Percentiles rank a stretch among this genome's conserved stretches.
Conservation (phyloP, 2,113 vertebrate genomes). For the Nymphicus hollandicus region DNA sequence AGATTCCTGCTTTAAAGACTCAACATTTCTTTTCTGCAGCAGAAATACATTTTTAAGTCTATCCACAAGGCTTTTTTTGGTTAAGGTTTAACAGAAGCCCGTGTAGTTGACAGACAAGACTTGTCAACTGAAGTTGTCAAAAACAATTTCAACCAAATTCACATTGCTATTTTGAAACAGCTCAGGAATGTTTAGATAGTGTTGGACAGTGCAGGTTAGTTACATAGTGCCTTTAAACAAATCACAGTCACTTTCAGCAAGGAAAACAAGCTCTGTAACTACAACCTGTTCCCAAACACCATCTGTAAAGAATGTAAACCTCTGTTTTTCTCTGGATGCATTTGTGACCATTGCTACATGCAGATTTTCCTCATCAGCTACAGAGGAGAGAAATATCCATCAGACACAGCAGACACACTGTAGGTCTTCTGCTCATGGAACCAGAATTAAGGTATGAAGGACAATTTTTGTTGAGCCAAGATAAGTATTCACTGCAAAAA, state of each 20-base stretch:
- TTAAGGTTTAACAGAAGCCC: not conserved
- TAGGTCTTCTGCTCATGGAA: not conserved
- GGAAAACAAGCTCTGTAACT: not conserved
- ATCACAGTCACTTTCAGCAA: not conserved
- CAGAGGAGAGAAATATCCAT: not conserved
- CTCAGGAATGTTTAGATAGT: not conserved
- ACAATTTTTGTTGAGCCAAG: not conserved
- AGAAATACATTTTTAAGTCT: not conserved
- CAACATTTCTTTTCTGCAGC: not conserved
- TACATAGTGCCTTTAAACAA: conserved; percentile 21
- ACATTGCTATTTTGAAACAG: not conserved
- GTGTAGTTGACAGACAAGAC: not conserved
- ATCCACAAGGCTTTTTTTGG: not conserved
- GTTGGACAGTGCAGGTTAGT: not conserved
- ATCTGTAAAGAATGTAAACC: not conserved
- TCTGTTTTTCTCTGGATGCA: not conserved
- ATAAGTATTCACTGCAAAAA: not conserved
- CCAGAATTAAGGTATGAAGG: not conserved
- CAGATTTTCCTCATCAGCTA: not conserved
- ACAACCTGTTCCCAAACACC: not conserved
- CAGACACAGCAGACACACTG: not conserved
- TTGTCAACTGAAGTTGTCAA: not conserved
- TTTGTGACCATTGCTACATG: not conserved
- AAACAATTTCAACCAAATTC: not conserved
- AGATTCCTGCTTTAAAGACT: not conserved